Percentiles rank a stretch among this genome's conserved stretches.
Evolutionary conservation across 2,113 vertebrate species (phyloP).

Genomic region (Eptatretus burgeri): DNA sequence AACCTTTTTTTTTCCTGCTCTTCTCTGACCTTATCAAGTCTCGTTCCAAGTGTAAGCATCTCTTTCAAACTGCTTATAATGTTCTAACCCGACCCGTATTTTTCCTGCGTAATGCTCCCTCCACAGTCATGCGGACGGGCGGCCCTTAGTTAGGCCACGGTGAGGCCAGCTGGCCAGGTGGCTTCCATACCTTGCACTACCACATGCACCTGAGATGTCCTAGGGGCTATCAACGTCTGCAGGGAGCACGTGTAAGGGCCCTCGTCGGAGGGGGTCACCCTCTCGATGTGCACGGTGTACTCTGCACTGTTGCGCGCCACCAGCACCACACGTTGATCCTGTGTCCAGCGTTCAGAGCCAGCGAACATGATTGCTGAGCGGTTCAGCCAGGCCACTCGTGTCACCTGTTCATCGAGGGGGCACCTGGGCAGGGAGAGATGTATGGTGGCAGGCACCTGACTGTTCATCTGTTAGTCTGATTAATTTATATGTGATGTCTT

Average conservation of each 20-base stretch:
- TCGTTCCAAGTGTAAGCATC: too few relatives aligned
- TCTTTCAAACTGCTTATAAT: too few relatives aligned
- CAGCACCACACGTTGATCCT: constrained; percentile 38
- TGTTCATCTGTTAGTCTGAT: too few relatives aligned
- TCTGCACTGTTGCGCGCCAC: constrained; percentile 38
- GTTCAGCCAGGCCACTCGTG: constrained; percentile 60
- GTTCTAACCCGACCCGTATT: too few relatives aligned
- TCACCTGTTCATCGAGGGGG: constrained; percentile 48
- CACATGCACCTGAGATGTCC: constrained; percentile 48
- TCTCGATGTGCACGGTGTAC: constrained; percentile 45
- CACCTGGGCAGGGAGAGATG: constrained; percentile 21
- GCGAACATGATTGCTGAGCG: constrained; percentile 62
- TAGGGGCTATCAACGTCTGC: constrained; percentile 47
- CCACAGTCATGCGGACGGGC: too few relatives aligned
- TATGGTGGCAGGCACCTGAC: not conserved
- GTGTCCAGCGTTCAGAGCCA: constrained; percentile 54
- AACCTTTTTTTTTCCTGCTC: too few relatives aligned
- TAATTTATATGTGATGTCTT: too few relatives aligned
- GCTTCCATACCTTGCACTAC: constrained; percentile 44
- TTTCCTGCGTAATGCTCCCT: too few relatives aligned
- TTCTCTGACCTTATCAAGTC: too few relatives aligned
- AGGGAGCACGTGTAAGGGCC: constrained; percentile 60
- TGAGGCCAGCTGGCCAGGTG: not conserved
- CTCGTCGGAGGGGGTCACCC: constrained; percentile 39
- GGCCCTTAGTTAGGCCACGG: too few relatives aligned